Conservation (phyloP, 2,113 vertebrate genomes). For the Amblyopsis rosae region DNA sequence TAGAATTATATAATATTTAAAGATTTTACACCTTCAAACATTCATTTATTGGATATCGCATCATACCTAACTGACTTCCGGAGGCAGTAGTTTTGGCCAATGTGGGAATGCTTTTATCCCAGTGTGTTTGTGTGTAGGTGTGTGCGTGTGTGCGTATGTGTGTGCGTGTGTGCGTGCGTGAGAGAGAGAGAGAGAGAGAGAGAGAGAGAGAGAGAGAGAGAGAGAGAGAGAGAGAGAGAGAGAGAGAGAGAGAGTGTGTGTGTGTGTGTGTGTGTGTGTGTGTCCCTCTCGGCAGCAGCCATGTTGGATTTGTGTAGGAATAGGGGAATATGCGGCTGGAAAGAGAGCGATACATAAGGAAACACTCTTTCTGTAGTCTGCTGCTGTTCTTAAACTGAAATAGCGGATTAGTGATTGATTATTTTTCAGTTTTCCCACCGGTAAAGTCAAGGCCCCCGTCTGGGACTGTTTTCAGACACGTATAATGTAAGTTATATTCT, state of each 20-base stretch:
- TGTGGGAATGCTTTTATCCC: not conserved
- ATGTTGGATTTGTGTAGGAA: conserved; percentile 75
- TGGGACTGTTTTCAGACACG: conserved; percentile 31
- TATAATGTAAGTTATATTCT: conserved; percentile 54
- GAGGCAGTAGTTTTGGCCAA: not conserved
- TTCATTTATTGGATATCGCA: conserved; percentile 40
- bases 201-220: not conserved
- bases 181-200: no score
- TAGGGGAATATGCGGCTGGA: conserved; percentile 60
- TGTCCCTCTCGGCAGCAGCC: conserved; percentile 52
- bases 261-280: conserved; percentile 3
- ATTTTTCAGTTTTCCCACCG: conserved; percentile 12
- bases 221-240: not conserved
- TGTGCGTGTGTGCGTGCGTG: not conserved
- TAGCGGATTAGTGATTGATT: conserved; percentile 39
- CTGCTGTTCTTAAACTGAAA: conserved; percentile 22
- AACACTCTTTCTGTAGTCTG: conserved; percentile 8
- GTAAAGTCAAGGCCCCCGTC: conserved; percentile 28
- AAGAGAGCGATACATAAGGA: conserved; percentile 26
- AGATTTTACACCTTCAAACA: conserved; percentile 2
- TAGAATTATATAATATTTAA: not conserved
- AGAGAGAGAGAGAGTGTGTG: not conserved
- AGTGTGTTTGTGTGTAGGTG: not conserved
- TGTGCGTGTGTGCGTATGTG: not conserved
- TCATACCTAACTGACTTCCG: not conserved